Evolutionary conservation across 2,113 vertebrate species (phyloP).

Genomic region (Echinops telfairi): DNA sequence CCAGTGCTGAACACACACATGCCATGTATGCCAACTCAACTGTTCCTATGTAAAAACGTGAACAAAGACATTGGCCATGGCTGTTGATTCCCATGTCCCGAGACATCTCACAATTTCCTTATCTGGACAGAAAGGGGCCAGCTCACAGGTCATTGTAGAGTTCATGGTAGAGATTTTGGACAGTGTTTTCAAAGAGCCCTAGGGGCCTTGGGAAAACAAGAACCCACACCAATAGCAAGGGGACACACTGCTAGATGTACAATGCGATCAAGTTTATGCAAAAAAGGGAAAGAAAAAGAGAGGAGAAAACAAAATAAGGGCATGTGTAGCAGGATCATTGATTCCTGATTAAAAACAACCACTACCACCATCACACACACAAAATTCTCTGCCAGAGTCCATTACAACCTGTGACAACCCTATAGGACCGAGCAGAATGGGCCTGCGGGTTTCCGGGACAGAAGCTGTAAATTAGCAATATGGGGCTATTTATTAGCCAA

Average conservation of each 20-base stretch:
- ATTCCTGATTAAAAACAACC: neutral
- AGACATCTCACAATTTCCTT: neutral
- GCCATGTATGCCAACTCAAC: neutral
- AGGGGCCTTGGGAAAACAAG: neutral
- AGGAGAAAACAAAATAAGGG: too few species aligned
- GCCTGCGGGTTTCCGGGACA: neutral
- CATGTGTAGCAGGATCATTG: neutral
- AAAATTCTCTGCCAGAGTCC: too few species aligned
- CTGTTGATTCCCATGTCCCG: neutral
- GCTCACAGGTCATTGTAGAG: too few species aligned
- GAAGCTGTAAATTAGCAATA: neutral
- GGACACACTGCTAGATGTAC: neutral
- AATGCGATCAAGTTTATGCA: neutral
- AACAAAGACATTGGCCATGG: neutral
- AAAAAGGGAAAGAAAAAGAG: neutral
- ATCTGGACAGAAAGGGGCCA: neutral
- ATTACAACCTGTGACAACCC: too few species aligned
- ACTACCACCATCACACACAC: too few species aligned
- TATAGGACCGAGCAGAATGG: too few species aligned
- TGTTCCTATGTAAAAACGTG: neutral
- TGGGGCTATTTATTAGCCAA: neutral
- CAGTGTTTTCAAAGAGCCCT: neutral
- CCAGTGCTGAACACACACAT: neutral
- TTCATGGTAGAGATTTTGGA: neutral
- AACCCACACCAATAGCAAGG: neutral